Evolutionary conservation across 1,140 invertebrate species (phyloP).

Genomic region (Cyclina sinensis): DNA sequence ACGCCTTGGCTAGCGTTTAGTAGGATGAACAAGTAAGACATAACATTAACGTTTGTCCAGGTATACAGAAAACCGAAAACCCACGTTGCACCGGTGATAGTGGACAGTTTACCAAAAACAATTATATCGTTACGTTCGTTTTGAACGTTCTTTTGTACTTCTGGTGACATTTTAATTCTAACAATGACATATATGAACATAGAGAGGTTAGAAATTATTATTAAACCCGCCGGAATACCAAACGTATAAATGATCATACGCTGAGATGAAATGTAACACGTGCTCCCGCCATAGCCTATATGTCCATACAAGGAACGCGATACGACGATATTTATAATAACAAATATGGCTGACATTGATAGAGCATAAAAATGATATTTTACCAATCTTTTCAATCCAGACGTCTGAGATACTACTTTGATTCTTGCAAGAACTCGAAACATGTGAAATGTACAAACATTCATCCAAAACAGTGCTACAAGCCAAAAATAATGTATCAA

Average conservation of each 20-base stretch:
- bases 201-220: constrained; percentile 23
- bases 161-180: background rate
- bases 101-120: constrained; percentile 52
- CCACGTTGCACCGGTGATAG: constrained; percentile 52
- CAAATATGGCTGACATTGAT: background rate
- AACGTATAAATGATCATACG: constrained; percentile 34
- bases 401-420: background rate
- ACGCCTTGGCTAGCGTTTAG: constrained; percentile 38
- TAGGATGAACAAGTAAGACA: constrained; percentile 44
- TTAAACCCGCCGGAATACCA: constrained; percentile 16
- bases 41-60: background rate
- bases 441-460: constrained; percentile 59
- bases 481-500: constrained; percentile 44
- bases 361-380: constrained; percentile 1
- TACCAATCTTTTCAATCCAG: background rate
- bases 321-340: constrained; percentile 17
- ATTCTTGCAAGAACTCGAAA: constrained; percentile 17
- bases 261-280: constrained; percentile 23
- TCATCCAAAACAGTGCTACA: constrained; percentile 50
- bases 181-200: constrained; percentile 27
- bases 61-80: constrained; percentile 40
- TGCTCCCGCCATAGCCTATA: constrained; percentile 16
- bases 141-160: background rate
- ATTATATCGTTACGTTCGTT: constrained; percentile 25
- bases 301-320: background rate